These are phyloP conservation scores for Nibea albiflora DNA, from an alignment of 2,113 vertebrate genomes.

Conservation along the genomic window DNA sequence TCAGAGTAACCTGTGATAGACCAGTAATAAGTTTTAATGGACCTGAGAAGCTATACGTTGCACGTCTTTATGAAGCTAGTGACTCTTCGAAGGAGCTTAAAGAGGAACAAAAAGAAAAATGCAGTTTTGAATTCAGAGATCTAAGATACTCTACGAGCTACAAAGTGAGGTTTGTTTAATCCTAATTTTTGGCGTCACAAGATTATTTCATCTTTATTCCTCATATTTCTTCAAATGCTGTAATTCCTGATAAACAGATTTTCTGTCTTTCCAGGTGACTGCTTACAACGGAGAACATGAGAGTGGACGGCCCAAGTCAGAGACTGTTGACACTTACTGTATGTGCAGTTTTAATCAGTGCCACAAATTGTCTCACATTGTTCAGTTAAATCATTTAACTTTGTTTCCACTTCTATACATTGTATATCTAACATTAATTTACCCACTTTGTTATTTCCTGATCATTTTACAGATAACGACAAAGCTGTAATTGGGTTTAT, in stretches of 20 bases:
- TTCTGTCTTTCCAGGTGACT: constrained; percentile 51
- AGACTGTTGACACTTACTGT: rapidly evolving
- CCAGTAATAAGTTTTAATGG: rapidly evolving
- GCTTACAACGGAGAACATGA: rapidly evolving
- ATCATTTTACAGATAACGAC: constrained; percentile 86
- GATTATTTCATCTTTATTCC: neutral
- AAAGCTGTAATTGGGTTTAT: constrained; percentile 90
- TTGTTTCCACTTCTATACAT: neutral
- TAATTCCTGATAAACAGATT: neutral
- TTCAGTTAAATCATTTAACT: neutral
- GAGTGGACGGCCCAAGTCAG: rapidly evolving
- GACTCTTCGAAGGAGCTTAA: no score
- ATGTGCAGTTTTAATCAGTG: constrained; percentile 25
- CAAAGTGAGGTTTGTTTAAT: constrained; percentile 78
- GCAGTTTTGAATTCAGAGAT: no score
- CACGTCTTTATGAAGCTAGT: neutral
- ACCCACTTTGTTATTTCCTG: neutral
- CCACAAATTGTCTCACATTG: neutral
- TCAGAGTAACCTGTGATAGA: rapidly evolving
- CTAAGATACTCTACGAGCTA: constrained; percentile 79
- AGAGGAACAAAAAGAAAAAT: no score
- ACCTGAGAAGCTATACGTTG: rapidly evolving
- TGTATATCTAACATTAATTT: neutral
- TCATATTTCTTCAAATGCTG: neutral
- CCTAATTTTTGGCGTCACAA: neutral